These are phyloP conservation scores for Lissonota sp. DNA, from an alignment of 2,888 invertebrate species.

Conservation along the genomic window DNA sequence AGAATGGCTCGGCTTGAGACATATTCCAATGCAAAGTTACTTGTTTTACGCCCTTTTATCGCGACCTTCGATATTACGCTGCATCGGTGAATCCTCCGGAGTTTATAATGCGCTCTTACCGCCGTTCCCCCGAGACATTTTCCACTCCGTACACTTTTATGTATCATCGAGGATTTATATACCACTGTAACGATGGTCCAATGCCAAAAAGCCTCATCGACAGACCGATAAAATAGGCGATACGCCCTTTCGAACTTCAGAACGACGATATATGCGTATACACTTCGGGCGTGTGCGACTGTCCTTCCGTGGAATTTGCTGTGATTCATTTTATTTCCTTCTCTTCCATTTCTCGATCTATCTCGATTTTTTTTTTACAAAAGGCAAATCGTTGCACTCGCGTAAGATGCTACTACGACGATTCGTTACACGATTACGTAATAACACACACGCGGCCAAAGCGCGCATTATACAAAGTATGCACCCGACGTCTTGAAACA, in stretches of 20 bases:
- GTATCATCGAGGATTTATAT: background rate
- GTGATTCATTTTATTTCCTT: slow-evolving; percentile 53
- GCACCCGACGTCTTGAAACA: slow-evolving; percentile 27
- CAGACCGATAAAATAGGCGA: too few relatives aligned
- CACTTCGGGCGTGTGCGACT: slow-evolving; percentile 26
- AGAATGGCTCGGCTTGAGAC: too few relatives aligned
- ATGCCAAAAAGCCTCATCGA: too few relatives aligned
- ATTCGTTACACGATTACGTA: slow-evolving; percentile 65
- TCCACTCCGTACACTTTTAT: background rate
- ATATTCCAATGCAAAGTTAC: too few relatives aligned
- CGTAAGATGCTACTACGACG: slow-evolving; percentile 57
- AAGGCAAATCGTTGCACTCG: slow-evolving; percentile 34
- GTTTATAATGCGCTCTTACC: slow-evolving; percentile 34
- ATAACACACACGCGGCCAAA: slow-evolving; percentile 56
- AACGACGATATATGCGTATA: too few relatives aligned
- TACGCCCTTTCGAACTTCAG: too few relatives aligned
- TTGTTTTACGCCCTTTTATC: background rate
- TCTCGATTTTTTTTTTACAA: slow-evolving; percentile 1
- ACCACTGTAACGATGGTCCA: background rate
- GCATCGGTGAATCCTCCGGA: background rate
- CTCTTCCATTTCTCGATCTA: background rate
- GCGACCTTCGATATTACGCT: background rate
- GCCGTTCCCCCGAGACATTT: slow-evolving; percentile 8
- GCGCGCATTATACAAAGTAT: slow-evolving; percentile 53
- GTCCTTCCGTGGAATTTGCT: slow-evolving; percentile 50